These are phyloP conservation scores for Noctua janthina DNA, from an alignment of 2,888 invertebrate species.

Conservation along the genomic window DNA sequence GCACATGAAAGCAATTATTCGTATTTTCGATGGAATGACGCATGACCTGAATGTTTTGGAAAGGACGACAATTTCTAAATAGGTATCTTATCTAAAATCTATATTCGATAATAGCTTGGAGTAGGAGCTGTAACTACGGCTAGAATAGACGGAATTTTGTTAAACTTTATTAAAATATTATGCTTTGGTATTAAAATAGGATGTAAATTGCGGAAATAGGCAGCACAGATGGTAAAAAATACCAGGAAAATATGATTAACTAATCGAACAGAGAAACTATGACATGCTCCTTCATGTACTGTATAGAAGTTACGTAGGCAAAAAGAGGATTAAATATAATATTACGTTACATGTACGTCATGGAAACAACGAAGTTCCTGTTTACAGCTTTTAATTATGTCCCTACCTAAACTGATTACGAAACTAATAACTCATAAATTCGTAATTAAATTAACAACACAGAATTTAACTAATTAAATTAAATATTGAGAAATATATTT, in stretches of 20 bases:
- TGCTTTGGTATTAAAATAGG: background rate
- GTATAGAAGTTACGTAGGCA: background rate
- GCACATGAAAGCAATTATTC: constrained; percentile 86
- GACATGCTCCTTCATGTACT: background rate
- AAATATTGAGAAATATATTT: background rate
- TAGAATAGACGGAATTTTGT: background rate
- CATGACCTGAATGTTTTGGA: constrained; percentile 82
- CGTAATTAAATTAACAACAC: background rate
- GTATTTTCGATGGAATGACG: constrained; percentile 84
- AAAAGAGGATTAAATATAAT: background rate
- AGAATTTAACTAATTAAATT: background rate
- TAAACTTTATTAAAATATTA: background rate
- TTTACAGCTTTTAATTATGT: background rate
- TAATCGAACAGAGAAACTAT: background rate
- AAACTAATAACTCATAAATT: background rate
- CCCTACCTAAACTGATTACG: background rate
- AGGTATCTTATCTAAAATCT: constrained; percentile 36
- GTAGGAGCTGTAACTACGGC: background rate
- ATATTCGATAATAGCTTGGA: constrained; percentile 8
- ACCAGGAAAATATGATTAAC: background rate
- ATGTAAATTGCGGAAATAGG: background rate
- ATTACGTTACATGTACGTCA: background rate
- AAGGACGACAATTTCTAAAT: constrained; percentile 73
- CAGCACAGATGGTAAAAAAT: background rate
- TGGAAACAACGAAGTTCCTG: constrained; percentile 1